phyloP scores from a whole-genome alignment of 2,113 vertebrate genomes.

The Etheostoma spectabile region DNA sequence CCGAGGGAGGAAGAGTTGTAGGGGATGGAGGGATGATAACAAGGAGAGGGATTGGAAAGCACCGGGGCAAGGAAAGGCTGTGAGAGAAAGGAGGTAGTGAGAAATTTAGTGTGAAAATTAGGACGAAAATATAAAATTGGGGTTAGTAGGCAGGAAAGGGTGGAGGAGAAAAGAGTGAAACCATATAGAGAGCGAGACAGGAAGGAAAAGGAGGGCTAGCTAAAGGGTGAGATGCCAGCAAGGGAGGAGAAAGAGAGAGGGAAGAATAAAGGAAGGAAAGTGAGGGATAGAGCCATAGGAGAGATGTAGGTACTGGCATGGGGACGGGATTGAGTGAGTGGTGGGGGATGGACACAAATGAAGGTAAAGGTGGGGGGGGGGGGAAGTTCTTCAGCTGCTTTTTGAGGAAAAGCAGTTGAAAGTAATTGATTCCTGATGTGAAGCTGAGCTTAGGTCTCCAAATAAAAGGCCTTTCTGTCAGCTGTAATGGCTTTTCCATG shows the following conservation, averaged over 20 bases:
- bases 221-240: conserved; percentile 44
- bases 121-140: conserved; percentile 35
- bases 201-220: conserved; percentile 77
- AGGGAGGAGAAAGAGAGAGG: conserved; percentile 29
- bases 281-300: conserved; percentile 19
- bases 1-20: conserved; percentile 16
- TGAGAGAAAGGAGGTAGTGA: conserved; percentile 19
- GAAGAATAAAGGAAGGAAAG: conserved; percentile 47
- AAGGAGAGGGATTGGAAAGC: conserved; percentile 2
- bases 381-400: conserved; percentile 51
- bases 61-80: conserved; percentile 11
- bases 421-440: conserved; percentile 87
- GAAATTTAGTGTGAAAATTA: conserved; percentile 25
- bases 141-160: conserved; percentile 68
- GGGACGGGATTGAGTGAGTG: background rate
- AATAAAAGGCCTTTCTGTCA: conserved; percentile 82
- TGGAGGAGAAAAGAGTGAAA: conserved; percentile 65
- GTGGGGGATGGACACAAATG: conserved; percentile 49
- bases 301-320: conserved; percentile 11
- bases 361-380: conserved; percentile 43
- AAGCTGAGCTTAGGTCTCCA: conserved; percentile 77
- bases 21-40: conserved; percentile 20
- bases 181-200: conserved; percentile 64
- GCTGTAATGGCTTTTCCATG: conserved; percentile 82
- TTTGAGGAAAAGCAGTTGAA: conserved; percentile 54